Evolutionary conservation across 2,888 invertebrate species (phyloP).

Genomic region (Cheilosia pagana): DNA sequence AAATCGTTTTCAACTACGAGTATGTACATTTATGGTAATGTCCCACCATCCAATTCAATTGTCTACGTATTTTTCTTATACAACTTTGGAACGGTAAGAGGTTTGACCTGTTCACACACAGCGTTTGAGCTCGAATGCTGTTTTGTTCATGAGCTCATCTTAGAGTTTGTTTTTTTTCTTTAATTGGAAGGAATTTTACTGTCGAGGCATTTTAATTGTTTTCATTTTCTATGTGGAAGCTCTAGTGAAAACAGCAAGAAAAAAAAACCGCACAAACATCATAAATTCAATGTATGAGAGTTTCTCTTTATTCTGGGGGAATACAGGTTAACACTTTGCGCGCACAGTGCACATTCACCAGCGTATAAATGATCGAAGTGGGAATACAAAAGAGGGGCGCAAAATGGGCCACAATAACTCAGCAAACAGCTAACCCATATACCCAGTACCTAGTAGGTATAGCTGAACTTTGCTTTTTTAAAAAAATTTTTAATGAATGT

Average conservation of each 20-base stretch:
- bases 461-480: constrained; percentile 17
- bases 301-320: constrained; percentile 15
- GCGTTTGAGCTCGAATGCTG: background rate
- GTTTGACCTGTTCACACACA: no score
- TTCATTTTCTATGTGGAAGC: background rate
- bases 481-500: constrained; percentile 1
- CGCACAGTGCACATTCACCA: constrained; percentile 8
- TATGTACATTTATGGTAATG: no score
- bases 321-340: constrained; percentile 16
- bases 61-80: no score
- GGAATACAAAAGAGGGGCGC: background rate
- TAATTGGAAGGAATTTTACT: constrained; percentile 18
- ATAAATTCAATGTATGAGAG: background rate
- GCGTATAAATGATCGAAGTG: background rate
- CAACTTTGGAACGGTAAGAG: no score
- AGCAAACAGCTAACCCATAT: constrained; percentile 13
- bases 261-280: background rate
- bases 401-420: constrained; percentile 10
- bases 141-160: background rate
- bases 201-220: constrained; percentile 5
- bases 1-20: no score
- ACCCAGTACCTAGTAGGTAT: no score
- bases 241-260: background rate
- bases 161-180: background rate
- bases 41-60: no score